Evolutionary conservation across 2,113 vertebrate genomes (phyloP).

Genomic region (Merops nubicus): DNA sequence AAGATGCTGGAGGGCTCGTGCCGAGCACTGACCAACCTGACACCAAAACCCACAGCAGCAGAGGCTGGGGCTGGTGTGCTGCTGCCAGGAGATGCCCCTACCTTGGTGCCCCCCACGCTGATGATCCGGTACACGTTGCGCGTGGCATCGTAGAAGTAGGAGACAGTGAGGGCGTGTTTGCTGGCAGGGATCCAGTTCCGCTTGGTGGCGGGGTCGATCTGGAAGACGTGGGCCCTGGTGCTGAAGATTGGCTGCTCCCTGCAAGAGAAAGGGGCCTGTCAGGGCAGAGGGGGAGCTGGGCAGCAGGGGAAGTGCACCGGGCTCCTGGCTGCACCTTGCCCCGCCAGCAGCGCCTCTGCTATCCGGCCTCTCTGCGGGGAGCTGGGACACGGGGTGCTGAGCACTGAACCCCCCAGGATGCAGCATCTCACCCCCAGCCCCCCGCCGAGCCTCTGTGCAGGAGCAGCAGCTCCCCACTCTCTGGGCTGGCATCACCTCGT

Average conservation of each 20-base stretch:
- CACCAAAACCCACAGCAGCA: not conserved
- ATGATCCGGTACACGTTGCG: constrained; percentile 96
- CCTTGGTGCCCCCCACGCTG: constrained; percentile 96
- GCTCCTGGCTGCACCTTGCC: not conserved
- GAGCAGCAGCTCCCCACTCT: not conserved
- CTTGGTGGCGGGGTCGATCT: constrained; percentile 94
- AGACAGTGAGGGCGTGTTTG: constrained; percentile 93
- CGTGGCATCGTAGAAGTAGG: constrained; percentile 93
- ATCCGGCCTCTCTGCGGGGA: not conserved
- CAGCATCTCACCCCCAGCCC: not conserved
- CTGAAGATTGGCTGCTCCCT: constrained; percentile 99
- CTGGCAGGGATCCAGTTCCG: constrained; percentile 96
- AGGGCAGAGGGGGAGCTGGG: not conserved
- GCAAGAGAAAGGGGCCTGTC: not conserved
- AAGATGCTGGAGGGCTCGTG: not conserved
- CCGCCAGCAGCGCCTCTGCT: not conserved
- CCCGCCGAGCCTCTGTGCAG: not conserved
- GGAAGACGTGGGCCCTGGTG: constrained; percentile 94
- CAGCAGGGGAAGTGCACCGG: fast-evolving
- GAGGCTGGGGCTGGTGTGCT: fast-evolving
- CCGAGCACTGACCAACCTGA: not conserved
- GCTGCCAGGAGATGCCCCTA: not conserved
- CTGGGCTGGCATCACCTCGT: not conserved
- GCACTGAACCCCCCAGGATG: not conserved
- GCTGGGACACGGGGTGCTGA: not conserved